phyloP scores from a whole-genome alignment of 2,888 invertebrate species.

The Xestobium rufovillosum region DNA sequence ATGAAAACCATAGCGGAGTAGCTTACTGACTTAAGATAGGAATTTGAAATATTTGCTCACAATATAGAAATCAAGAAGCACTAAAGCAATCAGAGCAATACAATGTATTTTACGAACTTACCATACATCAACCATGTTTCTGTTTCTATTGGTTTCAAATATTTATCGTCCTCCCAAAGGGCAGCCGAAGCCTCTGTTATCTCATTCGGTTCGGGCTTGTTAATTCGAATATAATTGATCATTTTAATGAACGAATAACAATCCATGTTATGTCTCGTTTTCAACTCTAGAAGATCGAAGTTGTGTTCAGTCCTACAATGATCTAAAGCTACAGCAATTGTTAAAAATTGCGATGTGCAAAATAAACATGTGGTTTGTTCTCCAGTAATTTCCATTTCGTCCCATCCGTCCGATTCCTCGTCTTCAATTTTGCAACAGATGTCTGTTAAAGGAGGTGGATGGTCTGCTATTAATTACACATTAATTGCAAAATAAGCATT shows the following conservation, averaged over 20 bases:
- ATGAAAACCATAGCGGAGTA: constrained; percentile 5
- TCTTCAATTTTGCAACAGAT: constrained; percentile 29
- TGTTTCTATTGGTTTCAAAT: constrained; percentile 66
- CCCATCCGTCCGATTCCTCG: constrained; percentile 48
- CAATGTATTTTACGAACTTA: too few relatives aligned
- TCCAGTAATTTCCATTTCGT: constrained; percentile 47
- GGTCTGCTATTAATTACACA: constrained; percentile 15
- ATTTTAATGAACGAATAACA: constrained; percentile 75
- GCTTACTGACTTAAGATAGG: too few relatives aligned
- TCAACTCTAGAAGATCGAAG: constrained; percentile 58
- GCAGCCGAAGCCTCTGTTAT: constrained; percentile 45
- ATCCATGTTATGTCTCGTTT: constrained; percentile 66
- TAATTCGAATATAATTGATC: constrained; percentile 69
- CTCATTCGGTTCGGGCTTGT: constrained; percentile 52
- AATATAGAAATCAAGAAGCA: too few relatives aligned
- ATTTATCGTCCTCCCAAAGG: constrained; percentile 69
- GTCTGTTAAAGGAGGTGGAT: constrained; percentile 12
- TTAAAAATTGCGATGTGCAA: constrained; percentile 55
- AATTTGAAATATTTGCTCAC: constrained; percentile 6
- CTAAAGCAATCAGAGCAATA: too few relatives aligned
- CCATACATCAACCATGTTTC: constrained; percentile 83
- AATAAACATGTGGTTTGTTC: constrained; percentile 60
- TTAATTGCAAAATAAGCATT: too few relatives aligned
- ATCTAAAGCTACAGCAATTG: constrained; percentile 55
- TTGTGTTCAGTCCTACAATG: constrained; percentile 61